These are phyloP conservation scores for Ammodytes marinus DNA, from an alignment of 2,113 vertebrate genomes.

Conservation along the genomic window DNA sequence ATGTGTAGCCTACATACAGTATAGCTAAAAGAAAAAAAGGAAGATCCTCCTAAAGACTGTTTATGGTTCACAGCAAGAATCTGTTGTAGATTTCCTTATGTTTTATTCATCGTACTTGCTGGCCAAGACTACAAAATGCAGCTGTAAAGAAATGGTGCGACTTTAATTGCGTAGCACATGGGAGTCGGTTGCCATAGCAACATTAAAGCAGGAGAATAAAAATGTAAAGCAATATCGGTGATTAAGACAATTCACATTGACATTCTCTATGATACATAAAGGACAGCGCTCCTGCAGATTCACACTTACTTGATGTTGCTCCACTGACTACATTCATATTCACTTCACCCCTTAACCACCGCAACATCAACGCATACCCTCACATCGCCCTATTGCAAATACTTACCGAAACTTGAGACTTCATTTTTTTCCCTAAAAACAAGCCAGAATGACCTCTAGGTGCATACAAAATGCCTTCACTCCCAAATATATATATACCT, in stretches of 20 bases:
- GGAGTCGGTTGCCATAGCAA: conserved; percentile 79
- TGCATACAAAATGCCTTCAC: background rate
- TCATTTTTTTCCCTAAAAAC: background rate
- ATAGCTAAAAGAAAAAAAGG: conserved; percentile 15
- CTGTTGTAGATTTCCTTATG: conserved; percentile 73
- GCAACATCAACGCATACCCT: background rate
- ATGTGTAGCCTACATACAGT: background rate
- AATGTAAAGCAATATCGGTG: conserved; percentile 65
- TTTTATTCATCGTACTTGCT: conserved; percentile 80
- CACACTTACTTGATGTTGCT: background rate
- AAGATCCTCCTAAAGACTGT: conserved; percentile 38
- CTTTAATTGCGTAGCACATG: conserved; percentile 81
- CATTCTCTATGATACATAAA: background rate
- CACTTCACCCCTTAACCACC: background rate
- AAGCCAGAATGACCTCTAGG: conserved; percentile 16
- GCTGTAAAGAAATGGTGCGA: conserved; percentile 77
- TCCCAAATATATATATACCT: conserved; percentile 9
- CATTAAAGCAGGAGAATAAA: conserved; percentile 69
- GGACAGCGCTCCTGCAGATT: background rate
- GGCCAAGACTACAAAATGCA: conserved; percentile 75
- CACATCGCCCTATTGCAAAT: background rate
- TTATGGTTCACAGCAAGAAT: conserved; percentile 58
- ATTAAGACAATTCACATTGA: conserved; percentile 51
- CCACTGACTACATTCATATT: background rate
- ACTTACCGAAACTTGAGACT: no score